Evolutionary conservation across 2,888 invertebrate genomes (phyloP), one percentile per base, ranked within the genome.

Genomic region (Ormyrus nitidulus): DNA sequence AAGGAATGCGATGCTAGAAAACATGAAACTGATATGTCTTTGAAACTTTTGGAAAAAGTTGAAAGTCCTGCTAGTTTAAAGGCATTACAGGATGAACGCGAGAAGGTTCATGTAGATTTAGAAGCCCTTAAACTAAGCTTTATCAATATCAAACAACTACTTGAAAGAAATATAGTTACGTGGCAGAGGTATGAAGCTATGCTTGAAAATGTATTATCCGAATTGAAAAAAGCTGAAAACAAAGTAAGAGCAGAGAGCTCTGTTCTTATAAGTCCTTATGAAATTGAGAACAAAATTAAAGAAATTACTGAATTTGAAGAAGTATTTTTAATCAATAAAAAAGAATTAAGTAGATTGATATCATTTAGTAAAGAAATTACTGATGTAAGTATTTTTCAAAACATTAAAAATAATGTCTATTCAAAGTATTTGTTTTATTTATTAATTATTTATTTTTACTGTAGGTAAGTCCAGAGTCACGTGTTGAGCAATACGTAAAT

Each of bases 151-250:
- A 95, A 95, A 87, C 91, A 91, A 44, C 91, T 94, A 72, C 90
- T 97, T 0, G 93, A 94, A 84, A 93, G 94, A 83, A 95, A 95
- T 85, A 94, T 96, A 9, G 93, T 93, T 49, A 91, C 96, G 9
- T 97, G 97, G 95, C 94, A 95, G 85, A 94, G 95, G 83, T 97
- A 97, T 88, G 97, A 98, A 88, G 91, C 92, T 8, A 91, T 94
- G 34, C 94, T 95, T 73, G 97, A 97, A 85, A 93, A 93, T 81
- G 92, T 96, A 2, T 93, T 94, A 0, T 92, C 93, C 8, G 96
- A 96, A 95, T 88, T 97, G 34, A 95, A 96, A 88, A 95, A 95
- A 72, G 94, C 94, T 82, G 97, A 97, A 91, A 94, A 93, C 79
- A 93, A 92, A 87, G 94, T 96, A 0, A 93, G 96, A 87, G 90